Conservation (phyloP, 2,113 vertebrate species). For the Oryzias javanicus region DNA sequence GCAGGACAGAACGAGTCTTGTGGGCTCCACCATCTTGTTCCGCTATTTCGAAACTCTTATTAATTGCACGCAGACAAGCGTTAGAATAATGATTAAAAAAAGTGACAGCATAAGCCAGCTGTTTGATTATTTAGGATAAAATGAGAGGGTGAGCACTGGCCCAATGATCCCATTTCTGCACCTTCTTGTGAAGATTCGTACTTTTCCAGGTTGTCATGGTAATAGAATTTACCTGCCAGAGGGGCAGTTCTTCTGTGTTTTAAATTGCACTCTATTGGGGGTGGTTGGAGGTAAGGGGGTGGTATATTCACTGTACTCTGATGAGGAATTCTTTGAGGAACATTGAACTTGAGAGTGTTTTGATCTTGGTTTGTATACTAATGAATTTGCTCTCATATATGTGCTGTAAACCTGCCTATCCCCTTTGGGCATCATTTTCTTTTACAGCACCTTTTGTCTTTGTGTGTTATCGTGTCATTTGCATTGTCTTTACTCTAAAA, state of each 20-base stretch:
- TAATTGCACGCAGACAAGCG: slow-evolving; percentile 62
- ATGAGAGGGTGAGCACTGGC: slow-evolving; percentile 1
- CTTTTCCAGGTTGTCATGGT: slow-evolving; percentile 64
- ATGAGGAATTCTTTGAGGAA: slow-evolving; percentile 51
- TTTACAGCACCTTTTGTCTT: neutral
- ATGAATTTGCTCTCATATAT: slow-evolving; percentile 41
- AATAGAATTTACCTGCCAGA: slow-evolving; percentile 40
- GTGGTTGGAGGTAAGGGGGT: slow-evolving; percentile 14
- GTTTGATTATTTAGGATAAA: slow-evolving; percentile 4
- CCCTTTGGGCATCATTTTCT: slow-evolving; percentile 40
- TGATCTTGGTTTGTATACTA: slow-evolving; percentile 64
- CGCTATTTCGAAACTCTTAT: slow-evolving; percentile 39
- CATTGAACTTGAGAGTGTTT: slow-evolving; percentile 54
- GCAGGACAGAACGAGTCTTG: slow-evolving; percentile 13
- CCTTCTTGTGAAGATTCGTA: slow-evolving; percentile 55
- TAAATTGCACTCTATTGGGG: slow-evolving; percentile 55
- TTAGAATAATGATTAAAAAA: slow-evolving; percentile 32
- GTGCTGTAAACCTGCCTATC: slow-evolving; percentile 37
- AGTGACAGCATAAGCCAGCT: slow-evolving; percentile 41
- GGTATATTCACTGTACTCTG: slow-evolving; percentile 23
- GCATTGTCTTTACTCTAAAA: slow-evolving; percentile 34
- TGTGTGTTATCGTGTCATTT: slow-evolving; percentile 14
- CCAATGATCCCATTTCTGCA: slow-evolving; percentile 42
- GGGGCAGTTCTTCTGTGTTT: slow-evolving; percentile 46
- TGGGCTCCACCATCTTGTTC: slow-evolving; percentile 12